phyloP scores from a whole-genome alignment of 2,113 vertebrate genomes.

The Tricholaema leucomelas region DNA sequence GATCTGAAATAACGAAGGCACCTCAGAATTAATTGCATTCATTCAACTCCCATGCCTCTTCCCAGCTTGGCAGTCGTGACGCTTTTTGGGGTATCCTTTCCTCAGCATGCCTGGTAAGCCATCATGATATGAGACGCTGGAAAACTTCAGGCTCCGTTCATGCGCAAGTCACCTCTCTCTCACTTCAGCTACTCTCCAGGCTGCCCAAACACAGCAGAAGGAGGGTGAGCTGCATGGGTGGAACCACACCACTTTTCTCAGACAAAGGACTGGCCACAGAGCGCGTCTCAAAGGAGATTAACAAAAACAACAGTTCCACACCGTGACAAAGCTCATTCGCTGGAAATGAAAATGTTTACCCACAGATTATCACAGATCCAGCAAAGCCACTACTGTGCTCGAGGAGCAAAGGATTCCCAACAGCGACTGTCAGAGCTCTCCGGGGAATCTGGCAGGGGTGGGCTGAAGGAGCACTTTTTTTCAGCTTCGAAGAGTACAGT shows the following conservation, averaged over 20 bases:
- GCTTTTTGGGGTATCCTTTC: neutral
- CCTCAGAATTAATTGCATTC: neutral
- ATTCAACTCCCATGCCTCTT: neutral
- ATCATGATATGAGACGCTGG: neutral
- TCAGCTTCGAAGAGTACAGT: slow-evolving; percentile 34
- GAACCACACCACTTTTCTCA: neutral
- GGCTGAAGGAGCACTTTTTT: slow-evolving; percentile 15
- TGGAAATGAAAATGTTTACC: slow-evolving; percentile 59
- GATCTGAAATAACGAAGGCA: neutral
- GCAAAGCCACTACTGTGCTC: neutral
- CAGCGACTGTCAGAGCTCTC: neutral
- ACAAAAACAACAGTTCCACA: slow-evolving; percentile 33
- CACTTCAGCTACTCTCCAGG: neutral
- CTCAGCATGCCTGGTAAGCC: neutral
- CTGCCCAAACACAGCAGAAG: neutral
- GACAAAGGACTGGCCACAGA: slow-evolving; percentile 22
- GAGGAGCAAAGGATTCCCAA: neutral
- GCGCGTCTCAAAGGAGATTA: slow-evolving; percentile 28
- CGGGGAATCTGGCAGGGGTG: neutral
- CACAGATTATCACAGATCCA: slow-evolving; percentile 48
- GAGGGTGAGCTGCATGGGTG: slow-evolving; percentile 1
- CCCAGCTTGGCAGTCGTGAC: neutral
- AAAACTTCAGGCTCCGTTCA: neutral
- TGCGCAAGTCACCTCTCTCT: neutral
- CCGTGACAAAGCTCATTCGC: slow-evolving; percentile 22